Percentiles rank a stretch among this genome's conserved stretches.
Conservation (phyloP, 1,140 invertebrate genomes). For the Polypedilum vanderplanki region DNA sequence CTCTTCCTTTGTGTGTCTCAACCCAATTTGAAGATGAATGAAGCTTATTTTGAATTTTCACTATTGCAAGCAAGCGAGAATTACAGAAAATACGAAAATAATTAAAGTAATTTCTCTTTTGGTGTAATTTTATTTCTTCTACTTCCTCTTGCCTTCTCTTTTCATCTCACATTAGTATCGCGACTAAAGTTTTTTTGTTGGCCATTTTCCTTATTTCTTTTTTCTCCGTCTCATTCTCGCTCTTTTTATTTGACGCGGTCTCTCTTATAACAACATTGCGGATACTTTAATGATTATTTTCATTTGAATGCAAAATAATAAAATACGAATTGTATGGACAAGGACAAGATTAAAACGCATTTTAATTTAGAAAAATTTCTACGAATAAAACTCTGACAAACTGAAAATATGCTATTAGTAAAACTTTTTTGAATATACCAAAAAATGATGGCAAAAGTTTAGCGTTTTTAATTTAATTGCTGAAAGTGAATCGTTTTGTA, state of each 20-base stretch:
- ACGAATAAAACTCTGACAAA: too few species aligned
- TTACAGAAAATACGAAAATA: background rate
- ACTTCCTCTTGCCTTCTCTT: background rate
- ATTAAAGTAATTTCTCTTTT: slow-evolving; percentile 25
- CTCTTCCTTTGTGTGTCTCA: background rate
- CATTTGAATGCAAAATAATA: background rate
- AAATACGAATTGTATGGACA: too few species aligned
- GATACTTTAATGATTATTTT: slow-evolving; percentile 20
- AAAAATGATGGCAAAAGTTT: background rate
- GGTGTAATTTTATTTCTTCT: background rate
- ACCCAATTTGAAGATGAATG: background rate
- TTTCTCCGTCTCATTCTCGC: background rate
- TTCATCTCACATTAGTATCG: background rate
- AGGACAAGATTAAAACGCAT: too few species aligned
- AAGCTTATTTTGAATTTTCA: background rate
- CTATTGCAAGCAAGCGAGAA: background rate
- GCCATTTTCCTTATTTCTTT: background rate
- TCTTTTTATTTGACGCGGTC: background rate
- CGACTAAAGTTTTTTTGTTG: background rate
- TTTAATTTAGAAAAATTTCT: too few species aligned
- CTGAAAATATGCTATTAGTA: too few species aligned
- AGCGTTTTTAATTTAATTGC: background rate
- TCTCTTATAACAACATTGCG: background rate
- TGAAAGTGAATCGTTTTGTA: background rate
- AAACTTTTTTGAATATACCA: background rate